A percentile compares a stretch with the other conserved stretches of the same genome.
Conservation (phyloP, 1,140 invertebrate genomes). For the Macrobrachium rosenbergii region DNA sequence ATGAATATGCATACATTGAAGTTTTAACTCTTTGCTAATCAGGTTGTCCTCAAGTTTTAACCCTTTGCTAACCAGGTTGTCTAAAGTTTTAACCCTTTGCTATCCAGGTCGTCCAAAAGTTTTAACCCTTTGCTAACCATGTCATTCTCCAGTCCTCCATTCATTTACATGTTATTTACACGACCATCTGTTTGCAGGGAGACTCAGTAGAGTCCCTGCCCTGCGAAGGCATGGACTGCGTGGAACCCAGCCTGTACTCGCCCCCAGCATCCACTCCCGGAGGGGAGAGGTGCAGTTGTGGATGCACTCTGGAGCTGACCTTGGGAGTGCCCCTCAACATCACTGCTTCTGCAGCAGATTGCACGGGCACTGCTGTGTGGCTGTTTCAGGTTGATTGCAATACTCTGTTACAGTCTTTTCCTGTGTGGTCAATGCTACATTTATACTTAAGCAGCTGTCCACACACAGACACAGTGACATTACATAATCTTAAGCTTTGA, state of each 20-base stretch:
- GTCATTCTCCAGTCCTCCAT: not conserved
- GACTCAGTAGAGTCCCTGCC: conserved; percentile 10
- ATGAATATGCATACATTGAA: too few relatives aligned
- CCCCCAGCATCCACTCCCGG: conserved; percentile 35
- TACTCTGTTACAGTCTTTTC: not conserved
- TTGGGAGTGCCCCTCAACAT: conserved; percentile 4
- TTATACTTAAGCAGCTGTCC: too few relatives aligned
- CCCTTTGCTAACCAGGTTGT: too few relatives aligned
- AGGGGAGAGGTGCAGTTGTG: conserved; percentile 26
- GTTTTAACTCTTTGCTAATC: too few relatives aligned
- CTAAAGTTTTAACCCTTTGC: too few relatives aligned
- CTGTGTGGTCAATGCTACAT: not conserved
- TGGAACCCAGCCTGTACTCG: conserved; percentile 23
- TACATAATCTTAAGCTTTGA: too few relatives aligned
- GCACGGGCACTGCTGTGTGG: conserved; percentile 44
- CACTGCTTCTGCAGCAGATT: conserved; percentile 47
- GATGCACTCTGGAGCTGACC: conserved; percentile 33
- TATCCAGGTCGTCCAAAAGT: not conserved
- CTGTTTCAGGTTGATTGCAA: conserved; percentile 21
- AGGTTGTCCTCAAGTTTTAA: too few relatives aligned
- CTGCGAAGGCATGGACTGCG: conserved; percentile 28
- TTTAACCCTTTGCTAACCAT: too few relatives aligned
- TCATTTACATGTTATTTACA: too few relatives aligned
- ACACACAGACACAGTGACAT: not conserved
- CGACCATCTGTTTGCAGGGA: conserved; percentile 9